Conservation (phyloP, 2,113 vertebrate species). For the Syngnathus scovelli region DNA sequence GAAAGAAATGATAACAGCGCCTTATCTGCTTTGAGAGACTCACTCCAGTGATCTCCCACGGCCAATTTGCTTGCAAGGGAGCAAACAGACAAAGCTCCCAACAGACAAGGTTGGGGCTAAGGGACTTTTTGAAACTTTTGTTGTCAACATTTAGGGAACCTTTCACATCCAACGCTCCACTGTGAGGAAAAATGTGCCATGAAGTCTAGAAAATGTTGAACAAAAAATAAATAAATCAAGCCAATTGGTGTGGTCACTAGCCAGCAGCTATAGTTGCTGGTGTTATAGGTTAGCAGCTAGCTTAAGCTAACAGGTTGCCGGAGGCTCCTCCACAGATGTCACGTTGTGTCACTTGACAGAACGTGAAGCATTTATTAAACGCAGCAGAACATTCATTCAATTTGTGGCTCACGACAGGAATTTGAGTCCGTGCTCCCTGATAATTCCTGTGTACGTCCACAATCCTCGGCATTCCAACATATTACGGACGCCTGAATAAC, state of each 20-base stretch:
- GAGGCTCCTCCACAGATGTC: too few species aligned
- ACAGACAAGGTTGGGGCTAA: background rate
- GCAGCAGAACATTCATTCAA: background rate
- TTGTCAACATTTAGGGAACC: background rate
- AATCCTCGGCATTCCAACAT: too few species aligned
- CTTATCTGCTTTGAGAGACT: background rate
- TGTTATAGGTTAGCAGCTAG: too few species aligned
- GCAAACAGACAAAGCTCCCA: background rate
- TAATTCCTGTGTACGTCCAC: too few species aligned
- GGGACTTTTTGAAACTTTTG: background rate
- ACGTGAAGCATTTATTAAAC: background rate
- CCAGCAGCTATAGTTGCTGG: too few species aligned
- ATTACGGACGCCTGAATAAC: too few species aligned
- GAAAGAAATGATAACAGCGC: background rate
- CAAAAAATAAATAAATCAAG: too few species aligned
- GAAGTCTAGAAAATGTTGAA: too few species aligned
- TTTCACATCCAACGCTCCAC: background rate
- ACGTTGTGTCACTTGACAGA: too few species aligned
- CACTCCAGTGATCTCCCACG: background rate
- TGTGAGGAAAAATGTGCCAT: background rate
- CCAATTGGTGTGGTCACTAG: too few species aligned
- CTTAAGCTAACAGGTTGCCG: too few species aligned
- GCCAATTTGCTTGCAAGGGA: background rate
- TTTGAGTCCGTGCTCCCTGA: too few species aligned
- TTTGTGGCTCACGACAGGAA: background rate